Conservation (phyloP, 37 sponge, comb jelly and placozoan genomes). For the Beroe forskalii region DNA sequence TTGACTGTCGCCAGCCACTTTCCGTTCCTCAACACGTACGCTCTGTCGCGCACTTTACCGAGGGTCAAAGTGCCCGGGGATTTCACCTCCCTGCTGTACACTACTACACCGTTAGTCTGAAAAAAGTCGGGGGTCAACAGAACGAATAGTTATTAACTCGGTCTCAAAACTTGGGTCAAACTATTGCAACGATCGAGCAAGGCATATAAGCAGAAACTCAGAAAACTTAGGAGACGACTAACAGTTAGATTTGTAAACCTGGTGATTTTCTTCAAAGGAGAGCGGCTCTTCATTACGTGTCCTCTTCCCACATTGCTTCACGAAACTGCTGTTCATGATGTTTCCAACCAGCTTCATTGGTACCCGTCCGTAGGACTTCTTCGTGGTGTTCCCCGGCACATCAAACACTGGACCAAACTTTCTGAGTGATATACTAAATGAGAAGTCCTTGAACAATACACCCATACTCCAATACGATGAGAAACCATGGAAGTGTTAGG, state of each 20-base stretch:
- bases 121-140: no score
- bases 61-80: neutral
- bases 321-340: neutral
- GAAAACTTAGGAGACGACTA: no score
- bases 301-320: conserved; percentile 6
- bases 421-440: neutral
- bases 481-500: no score
- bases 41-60: conserved; percentile 48
- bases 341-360: neutral
- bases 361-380: conserved; percentile 14
- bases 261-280: conserved; percentile 57
- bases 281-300: neutral
- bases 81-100: conserved; percentile 5
- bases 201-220: no score
- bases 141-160: no score
- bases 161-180: no score
- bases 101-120: conserved; percentile 50
- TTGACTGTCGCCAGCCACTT: conserved; percentile 7
- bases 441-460: neutral
- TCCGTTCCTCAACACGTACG: conserved; percentile 2
- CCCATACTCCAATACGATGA: no score
- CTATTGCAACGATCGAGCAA: no score
- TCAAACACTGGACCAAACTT: conserved; percentile 25
- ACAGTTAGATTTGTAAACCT: no score
- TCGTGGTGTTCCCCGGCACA: conserved; percentile 34